Conservation (phyloP, 2,888 invertebrate species). For the Rambutsinella grinnellia region DNA sequence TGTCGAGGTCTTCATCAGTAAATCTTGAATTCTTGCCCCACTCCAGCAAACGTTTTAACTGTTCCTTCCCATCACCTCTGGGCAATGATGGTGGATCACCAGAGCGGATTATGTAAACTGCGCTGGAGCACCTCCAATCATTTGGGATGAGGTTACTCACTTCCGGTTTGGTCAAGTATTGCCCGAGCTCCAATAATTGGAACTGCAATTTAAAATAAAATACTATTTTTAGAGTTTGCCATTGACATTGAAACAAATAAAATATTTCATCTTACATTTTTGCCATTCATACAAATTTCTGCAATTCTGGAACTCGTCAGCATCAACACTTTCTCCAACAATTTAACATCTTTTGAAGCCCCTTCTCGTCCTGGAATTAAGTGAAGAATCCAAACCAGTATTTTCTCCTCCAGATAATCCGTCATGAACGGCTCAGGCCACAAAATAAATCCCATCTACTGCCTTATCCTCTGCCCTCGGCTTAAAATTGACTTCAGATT, state of each 20-base stretch:
- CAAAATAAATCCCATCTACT: slow-evolving; percentile 11
- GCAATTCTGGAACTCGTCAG: slow-evolving; percentile 17
- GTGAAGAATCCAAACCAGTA: slow-evolving; percentile 23
- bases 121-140: slow-evolving; percentile 6
- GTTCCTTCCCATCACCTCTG: background rate
- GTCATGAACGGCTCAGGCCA: slow-evolving; percentile 25
- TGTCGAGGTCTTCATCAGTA: background rate
- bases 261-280: slow-evolving; percentile 4
- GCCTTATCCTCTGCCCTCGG: background rate
- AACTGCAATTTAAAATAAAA: background rate
- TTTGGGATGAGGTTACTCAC: background rate
- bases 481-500: background rate
- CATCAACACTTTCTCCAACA: slow-evolving; percentile 5
- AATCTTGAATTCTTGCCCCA: background rate
- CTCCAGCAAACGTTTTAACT: background rate
- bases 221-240: background rate
- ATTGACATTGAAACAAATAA: background rate
- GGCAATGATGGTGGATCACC: background rate
- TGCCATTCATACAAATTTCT: slow-evolving; percentile 12
- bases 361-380: background rate
- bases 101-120: slow-evolving; percentile 1
- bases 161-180: background rate
- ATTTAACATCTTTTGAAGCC: background rate
- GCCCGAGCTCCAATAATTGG: background rate
- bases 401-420: background rate